Evolutionary conservation across 1,140 invertebrate genomes (phyloP).

Genomic region (Apis laboriosa): DNA sequence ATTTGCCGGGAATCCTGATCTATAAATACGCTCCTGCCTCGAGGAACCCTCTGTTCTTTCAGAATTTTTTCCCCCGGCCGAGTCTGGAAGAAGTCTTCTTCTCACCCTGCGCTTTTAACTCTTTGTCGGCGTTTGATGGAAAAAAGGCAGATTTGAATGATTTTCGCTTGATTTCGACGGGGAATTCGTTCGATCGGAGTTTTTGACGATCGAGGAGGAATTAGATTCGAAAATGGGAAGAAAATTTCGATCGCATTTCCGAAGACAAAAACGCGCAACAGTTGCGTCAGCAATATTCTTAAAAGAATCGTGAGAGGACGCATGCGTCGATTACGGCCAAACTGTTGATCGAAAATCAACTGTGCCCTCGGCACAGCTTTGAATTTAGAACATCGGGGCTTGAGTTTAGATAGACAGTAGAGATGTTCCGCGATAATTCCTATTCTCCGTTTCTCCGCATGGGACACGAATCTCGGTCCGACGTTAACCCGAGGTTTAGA

Average conservation of each 20-base stretch:
- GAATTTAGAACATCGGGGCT: neutral
- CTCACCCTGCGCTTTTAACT: neutral
- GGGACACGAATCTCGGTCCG: slow-evolving; percentile 65
- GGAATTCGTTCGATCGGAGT: neutral
- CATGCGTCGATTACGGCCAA: too few relatives aligned
- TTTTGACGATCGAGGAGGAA: too few relatives aligned
- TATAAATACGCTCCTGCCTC: slow-evolving; percentile 28
- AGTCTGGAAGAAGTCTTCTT: neutral
- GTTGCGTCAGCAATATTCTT: too few relatives aligned
- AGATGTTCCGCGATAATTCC: slow-evolving; percentile 36
- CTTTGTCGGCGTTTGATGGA: neutral
- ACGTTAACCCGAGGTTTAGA: slow-evolving; percentile 72
- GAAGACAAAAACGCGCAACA: too few relatives aligned
- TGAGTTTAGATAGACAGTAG: neutral
- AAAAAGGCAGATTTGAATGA: neutral
- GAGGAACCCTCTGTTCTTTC: neutral
- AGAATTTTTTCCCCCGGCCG: neutral
- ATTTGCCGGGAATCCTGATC: slow-evolving; percentile 23
- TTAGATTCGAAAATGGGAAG: too few relatives aligned
- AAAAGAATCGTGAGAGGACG: too few relatives aligned
- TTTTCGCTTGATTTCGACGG: neutral
- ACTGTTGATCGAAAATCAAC: too few relatives aligned
- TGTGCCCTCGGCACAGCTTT: neutral
- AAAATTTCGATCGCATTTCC: too few relatives aligned
- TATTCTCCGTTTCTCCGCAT: slow-evolving; percentile 18